Conservation (phyloP, 1,140 invertebrate species). For the Oncopodura yosiiana region DNA sequence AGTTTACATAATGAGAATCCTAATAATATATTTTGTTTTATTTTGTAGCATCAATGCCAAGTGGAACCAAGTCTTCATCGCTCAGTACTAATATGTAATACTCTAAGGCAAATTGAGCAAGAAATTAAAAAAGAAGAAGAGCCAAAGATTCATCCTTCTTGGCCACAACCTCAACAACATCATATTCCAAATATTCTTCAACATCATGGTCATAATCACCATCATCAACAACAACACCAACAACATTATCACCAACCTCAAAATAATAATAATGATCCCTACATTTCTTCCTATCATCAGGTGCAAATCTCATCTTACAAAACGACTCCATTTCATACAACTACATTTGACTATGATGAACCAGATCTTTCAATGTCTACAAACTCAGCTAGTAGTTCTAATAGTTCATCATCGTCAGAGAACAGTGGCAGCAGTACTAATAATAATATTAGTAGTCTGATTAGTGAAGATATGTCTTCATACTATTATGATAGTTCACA, state of each 20-base stretch:
- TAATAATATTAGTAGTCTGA: slow-evolving; percentile 27
- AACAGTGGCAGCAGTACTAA: neutral
- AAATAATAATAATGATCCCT: slow-evolving; percentile 13
- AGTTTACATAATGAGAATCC: neutral
- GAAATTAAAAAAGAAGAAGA: slow-evolving; percentile 71
- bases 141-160: slow-evolving; percentile 7
- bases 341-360: slow-evolving; percentile 30
- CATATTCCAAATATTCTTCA: slow-evolving; percentile 18
- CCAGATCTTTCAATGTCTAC: neutral
- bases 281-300: slow-evolving; percentile 15
- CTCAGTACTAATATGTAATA: slow-evolving; percentile 90
- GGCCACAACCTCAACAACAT: slow-evolving; percentile 19
- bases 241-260: neutral
- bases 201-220: slow-evolving; percentile 5
- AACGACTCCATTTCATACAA: slow-evolving; percentile 32
- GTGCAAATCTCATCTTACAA: slow-evolving; percentile 22
- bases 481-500: slow-evolving; percentile 20
- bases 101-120: slow-evolving; percentile 74
- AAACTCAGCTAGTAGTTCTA: neutral
- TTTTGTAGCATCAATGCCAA: slow-evolving; percentile 62
- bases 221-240: neutral
- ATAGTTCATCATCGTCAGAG: neutral
- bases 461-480: slow-evolving; percentile 26
- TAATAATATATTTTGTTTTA: slow-evolving; percentile 3
- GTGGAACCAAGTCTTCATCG: slow-evolving; percentile 80